Evolutionary conservation across 2,113 vertebrate genomes (phyloP).

Genomic region (Lagopus leucura): DNA sequence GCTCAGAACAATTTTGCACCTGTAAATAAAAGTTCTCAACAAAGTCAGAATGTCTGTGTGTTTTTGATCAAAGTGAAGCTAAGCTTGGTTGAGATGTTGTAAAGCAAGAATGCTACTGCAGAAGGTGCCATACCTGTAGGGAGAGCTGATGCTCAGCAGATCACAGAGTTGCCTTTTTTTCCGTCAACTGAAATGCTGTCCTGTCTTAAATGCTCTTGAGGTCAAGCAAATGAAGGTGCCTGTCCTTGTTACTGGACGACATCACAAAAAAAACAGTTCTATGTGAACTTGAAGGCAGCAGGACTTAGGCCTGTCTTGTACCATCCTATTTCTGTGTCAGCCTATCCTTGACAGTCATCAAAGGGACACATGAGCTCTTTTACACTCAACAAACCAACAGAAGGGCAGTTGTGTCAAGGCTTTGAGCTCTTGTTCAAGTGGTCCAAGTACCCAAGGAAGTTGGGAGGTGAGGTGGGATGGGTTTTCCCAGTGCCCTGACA

Average conservation of each 20-base stretch:
- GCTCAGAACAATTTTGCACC: background rate
- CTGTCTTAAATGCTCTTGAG: background rate
- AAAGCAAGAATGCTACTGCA: background rate
- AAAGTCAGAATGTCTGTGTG: background rate
- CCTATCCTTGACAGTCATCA: background rate
- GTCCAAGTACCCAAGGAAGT: background rate
- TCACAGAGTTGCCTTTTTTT: background rate
- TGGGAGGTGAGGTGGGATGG: background rate
- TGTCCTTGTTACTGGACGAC: background rate
- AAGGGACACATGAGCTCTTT: fast-evolving
- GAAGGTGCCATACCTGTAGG: background rate
- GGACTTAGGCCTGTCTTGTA: background rate
- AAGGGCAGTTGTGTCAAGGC: no score
- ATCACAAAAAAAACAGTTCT: no score
- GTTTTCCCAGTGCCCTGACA: fast-evolving
- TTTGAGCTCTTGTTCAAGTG: fast-evolving
- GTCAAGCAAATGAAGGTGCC: background rate
- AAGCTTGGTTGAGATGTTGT: background rate
- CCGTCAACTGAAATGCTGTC: background rate
- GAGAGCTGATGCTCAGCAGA: background rate
- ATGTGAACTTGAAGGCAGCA: background rate
- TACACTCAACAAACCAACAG: fast-evolving
- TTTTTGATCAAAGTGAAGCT: background rate
- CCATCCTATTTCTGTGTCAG: background rate
- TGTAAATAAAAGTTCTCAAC: conserved; percentile 56